A percentile compares a stretch with the other conserved stretches of the same genome.
phyloP scores from a whole-genome alignment of 2,797 vertebrate species.

The Bryconaethiops microstoma region DNA sequence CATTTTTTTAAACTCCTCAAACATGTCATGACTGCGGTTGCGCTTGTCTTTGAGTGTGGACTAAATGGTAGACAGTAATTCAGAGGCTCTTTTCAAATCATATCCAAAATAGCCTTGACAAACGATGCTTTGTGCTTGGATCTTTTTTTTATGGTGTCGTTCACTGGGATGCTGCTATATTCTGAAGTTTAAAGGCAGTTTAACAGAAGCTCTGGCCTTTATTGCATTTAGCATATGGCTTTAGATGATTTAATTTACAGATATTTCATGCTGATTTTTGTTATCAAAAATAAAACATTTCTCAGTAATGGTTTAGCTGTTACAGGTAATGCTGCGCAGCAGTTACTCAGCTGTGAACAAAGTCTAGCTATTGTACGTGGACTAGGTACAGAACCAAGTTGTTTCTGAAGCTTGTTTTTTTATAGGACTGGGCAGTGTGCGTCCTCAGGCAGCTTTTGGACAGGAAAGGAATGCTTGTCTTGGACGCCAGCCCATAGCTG shows the following conservation, averaged over 20 bases:
- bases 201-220: slow-evolving; percentile 22
- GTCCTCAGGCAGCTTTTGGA: slow-evolving; percentile 37
- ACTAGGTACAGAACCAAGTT: slow-evolving; percentile 33
- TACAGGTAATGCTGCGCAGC: background rate
- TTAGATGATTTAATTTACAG: background rate
- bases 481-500: slow-evolving; percentile 33
- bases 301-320: background rate
- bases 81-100: slow-evolving; percentile 56
- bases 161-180: slow-evolving; percentile 40
- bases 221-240: slow-evolving; percentile 33
- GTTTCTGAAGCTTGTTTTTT: slow-evolving; percentile 30
- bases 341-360: slow-evolving; percentile 4
- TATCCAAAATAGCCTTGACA: slow-evolving; percentile 59
- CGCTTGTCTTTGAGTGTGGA: slow-evolving; percentile 51
- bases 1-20: slow-evolving; percentile 28
- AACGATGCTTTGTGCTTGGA: slow-evolving; percentile 54
- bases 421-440: slow-evolving; percentile 24
- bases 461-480: slow-evolving; percentile 54
- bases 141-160: background rate
- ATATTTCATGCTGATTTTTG: background rate
- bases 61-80: slow-evolving; percentile 56
- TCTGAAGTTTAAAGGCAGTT: slow-evolving; percentile 40
- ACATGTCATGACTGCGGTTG: slow-evolving; percentile 54
- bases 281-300: background rate
- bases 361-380: slow-evolving; percentile 1